Conservation (phyloP, 1,140 invertebrate species). For the Apocrypta bakeri region DNA sequence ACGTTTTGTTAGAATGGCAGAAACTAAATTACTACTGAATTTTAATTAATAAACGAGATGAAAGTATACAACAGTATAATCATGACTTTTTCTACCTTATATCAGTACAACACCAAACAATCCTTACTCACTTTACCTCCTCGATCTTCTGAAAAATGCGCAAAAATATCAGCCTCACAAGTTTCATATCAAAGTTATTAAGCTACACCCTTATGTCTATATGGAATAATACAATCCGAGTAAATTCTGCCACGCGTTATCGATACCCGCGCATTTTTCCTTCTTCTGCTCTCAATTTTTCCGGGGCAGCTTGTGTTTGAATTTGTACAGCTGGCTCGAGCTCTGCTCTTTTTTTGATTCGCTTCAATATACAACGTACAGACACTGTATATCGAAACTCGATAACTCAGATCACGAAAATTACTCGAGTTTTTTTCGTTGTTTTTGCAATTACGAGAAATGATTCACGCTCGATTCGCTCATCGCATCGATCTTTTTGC, state of each 20-base stretch:
- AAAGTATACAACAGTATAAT: slow-evolving; percentile 72
- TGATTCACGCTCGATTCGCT: no score
- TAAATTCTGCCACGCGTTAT: background rate
- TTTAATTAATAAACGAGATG: slow-evolving; percentile 76
- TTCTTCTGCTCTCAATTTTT: slow-evolving; percentile 10
- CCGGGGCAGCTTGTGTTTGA: background rate
- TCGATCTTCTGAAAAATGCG: background rate
- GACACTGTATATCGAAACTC: background rate
- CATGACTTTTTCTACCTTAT: slow-evolving; percentile 60
- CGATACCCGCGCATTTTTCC: background rate
- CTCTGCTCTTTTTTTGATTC: background rate
- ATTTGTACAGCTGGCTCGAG: slow-evolving; percentile 17
- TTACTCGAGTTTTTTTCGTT: background rate
- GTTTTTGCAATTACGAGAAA: background rate
- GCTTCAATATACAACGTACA: background rate
- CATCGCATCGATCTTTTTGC: no score
- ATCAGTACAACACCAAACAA: background rate
- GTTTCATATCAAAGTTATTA: background rate
- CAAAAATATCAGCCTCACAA: background rate
- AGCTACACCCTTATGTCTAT: no score
- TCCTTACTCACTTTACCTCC: slow-evolving; percentile 2
- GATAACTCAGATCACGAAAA: background rate
- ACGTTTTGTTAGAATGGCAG: slow-evolving; percentile 74
- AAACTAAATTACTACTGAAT: slow-evolving; percentile 75
- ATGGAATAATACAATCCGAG: no score